These are phyloP conservation scores for Phorcus lineatus DNA, from an alignment of 2,888 invertebrate genomes.

Conservation along the genomic window DNA sequence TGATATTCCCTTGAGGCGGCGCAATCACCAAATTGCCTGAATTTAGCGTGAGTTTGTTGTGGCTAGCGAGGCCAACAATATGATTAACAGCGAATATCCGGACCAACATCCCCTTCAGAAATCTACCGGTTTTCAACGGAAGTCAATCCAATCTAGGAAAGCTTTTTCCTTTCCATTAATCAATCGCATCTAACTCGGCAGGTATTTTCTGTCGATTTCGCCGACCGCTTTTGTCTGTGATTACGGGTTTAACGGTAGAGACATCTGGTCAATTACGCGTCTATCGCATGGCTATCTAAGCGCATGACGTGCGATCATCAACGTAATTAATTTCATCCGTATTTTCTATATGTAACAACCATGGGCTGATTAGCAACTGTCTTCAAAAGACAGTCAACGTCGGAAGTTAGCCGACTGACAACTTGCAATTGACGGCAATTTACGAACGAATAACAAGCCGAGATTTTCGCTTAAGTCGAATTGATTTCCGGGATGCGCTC, in stretches of 20 bases:
- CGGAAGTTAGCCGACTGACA: constrained; percentile 24
- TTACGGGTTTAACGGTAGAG: constrained; percentile 1
- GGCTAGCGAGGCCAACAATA: constrained; percentile 10
- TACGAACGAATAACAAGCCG: constrained; percentile 27
- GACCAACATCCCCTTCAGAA: background rate
- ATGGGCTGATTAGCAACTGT: constrained; percentile 8
- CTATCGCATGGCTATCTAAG: constrained; percentile 12
- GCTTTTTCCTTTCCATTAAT: constrained; percentile 23
- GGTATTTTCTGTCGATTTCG: constrained; percentile 10
- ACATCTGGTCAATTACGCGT: constrained; percentile 21
- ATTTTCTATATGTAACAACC: constrained; percentile 24
- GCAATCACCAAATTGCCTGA: constrained; percentile 2
- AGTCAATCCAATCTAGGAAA: constrained; percentile 17
- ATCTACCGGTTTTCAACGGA: constrained; percentile 1
- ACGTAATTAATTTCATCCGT: constrained; percentile 27
- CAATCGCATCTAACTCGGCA: constrained; percentile 20
- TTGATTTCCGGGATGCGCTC: constrained; percentile 18
- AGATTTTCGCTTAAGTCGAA: constrained; percentile 26
- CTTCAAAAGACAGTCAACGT: constrained; percentile 17
- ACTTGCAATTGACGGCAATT: constrained; percentile 24
- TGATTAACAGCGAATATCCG: constrained; percentile 24
- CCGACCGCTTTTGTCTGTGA: constrained; percentile 14
- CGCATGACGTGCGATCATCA: constrained; percentile 15
- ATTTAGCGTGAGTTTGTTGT: background rate
- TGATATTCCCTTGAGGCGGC: background rate